A percentile compares a stretch with the other conserved stretches of the same genome.
phyloP scores from a whole-genome alignment of 2,888 invertebrate species.

The Caenorhabditis parvicauda region DNA sequence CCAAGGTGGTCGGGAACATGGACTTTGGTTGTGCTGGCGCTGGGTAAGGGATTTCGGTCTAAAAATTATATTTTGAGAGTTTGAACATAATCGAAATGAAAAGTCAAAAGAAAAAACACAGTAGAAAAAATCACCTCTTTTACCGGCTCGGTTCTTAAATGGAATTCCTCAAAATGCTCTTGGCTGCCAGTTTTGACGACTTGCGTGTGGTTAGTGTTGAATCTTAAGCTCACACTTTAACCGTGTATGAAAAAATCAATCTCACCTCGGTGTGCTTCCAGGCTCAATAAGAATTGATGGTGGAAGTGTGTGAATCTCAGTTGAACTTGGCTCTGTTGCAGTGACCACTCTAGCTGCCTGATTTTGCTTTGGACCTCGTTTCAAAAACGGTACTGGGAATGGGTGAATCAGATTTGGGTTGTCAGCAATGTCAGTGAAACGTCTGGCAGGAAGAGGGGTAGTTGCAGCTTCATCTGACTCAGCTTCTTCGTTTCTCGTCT shows the following conservation, averaged over 20 bases:
- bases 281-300: constrained; percentile 46
- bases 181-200: no score
- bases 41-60: constrained; percentile 7
- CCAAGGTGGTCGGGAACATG: constrained; percentile 45
- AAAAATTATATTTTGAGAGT: background rate
- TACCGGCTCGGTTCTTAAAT: constrained; percentile 9
- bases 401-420: constrained; percentile 47
- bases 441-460: constrained; percentile 11
- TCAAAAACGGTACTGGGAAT: constrained; percentile 61
- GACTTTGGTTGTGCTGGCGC: constrained; percentile 4
- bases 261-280: constrained; percentile 19
- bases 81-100: no score
- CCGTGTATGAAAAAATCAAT: background rate
- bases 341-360: constrained; percentile 11
- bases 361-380: constrained; percentile 31
- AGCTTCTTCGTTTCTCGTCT: background rate
- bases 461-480: constrained; percentile 4
- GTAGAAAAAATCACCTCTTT: constrained; percentile 7
- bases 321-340: background rate
- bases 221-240: background rate
- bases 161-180: constrained; percentile 26
- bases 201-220: no score
- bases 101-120: no score
- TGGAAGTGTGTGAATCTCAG: constrained; percentile 35
- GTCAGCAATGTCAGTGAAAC: constrained; percentile 28